Conservation (phyloP, 2,113 vertebrate species). For the Protobothrops mucrosquamatus region DNA sequence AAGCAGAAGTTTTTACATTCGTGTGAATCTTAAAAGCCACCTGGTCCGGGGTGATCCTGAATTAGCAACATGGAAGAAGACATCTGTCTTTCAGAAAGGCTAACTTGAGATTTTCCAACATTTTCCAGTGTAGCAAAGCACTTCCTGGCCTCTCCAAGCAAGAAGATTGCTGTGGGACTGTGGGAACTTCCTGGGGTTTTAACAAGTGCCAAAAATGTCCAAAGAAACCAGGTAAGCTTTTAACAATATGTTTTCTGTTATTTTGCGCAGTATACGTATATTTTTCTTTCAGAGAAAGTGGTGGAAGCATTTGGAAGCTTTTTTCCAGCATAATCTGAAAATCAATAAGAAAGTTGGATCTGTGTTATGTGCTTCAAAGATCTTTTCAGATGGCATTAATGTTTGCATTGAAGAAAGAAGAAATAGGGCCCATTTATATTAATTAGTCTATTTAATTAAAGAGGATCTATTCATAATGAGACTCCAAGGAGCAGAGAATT, state of each 20-base stretch:
- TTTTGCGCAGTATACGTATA: not conserved
- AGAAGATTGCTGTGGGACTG: slow-evolving; percentile 93
- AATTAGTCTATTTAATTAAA: not conserved
- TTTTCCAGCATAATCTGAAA: not conserved
- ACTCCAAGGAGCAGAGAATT: not conserved
- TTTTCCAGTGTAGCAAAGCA: slow-evolving; percentile 92
- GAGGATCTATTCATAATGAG: not conserved
- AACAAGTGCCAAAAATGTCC: slow-evolving; percentile 98
- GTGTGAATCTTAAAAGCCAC: not conserved
- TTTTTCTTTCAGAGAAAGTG: not conserved
- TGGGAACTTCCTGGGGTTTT: slow-evolving; percentile 98
- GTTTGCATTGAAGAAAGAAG: not conserved
- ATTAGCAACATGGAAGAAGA: not conserved
- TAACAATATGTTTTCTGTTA: not conserved
- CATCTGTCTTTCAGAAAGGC: not conserved
- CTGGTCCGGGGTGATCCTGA: slow-evolving; percentile 18
- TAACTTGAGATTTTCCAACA: slow-evolving; percentile 60
- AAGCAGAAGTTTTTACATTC: not conserved
- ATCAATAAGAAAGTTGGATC: not conserved
- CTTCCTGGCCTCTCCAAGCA: slow-evolving; percentile 94
- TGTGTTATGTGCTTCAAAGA: not conserved
- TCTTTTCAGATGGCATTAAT: slow-evolving; percentile 5
- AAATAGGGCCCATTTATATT: not conserved
- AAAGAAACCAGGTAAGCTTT: slow-evolving; percentile 85
- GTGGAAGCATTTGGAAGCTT: not conserved